A percentile compares a stretch with the other conserved stretches of the same genome.
phyloP scores from a whole-genome alignment of 2,888 invertebrate genomes.

The Ryuthela nishihirai region DNA sequence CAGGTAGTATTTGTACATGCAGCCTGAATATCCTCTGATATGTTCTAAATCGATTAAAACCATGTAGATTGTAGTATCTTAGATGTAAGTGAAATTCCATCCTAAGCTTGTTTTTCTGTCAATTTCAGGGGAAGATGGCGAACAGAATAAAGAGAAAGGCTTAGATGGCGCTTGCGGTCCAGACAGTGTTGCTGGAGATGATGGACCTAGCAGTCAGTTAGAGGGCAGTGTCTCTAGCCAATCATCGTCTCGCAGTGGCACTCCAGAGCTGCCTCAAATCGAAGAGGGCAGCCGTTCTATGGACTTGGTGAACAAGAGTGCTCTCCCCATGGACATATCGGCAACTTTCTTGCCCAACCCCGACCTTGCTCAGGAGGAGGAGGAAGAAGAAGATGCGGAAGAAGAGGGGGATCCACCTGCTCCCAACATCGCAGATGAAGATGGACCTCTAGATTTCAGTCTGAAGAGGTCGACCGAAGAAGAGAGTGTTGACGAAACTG shows the following conservation, averaged over 20 bases:
- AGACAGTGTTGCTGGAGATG: slow-evolving; percentile 11
- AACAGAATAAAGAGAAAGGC: slow-evolving; percentile 22
- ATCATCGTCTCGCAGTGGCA: slow-evolving; percentile 21
- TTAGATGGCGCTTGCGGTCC: slow-evolving; percentile 22
- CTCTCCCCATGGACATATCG: slow-evolving; percentile 45
- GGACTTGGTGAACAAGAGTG: slow-evolving; percentile 19
- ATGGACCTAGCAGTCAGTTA: slow-evolving; percentile 8
- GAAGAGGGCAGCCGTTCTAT: slow-evolving; percentile 8
- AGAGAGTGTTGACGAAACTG: slow-evolving; percentile 16
- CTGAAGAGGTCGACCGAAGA: slow-evolving; percentile 57
- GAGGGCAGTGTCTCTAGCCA: slow-evolving; percentile 21
- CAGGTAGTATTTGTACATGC: no score
- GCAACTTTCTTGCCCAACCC: slow-evolving; percentile 29
- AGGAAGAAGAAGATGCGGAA: slow-evolving; percentile 17
- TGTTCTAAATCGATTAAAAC: no score
- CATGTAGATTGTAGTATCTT: no score
- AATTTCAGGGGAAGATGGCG: slow-evolving; percentile 33
- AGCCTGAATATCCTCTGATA: no score
- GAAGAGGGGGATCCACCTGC: not conserved
- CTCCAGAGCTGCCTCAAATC: slow-evolving; percentile 14
- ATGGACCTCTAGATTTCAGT: slow-evolving; percentile 64
- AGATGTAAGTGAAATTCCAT: no score
- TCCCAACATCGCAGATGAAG: slow-evolving; percentile 10
- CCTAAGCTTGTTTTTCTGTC: slow-evolving; percentile 2
- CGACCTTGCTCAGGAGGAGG: slow-evolving; percentile 32